Conservation (phyloP, 1,140 invertebrate species). For the Rhagoletis zephyria region DNA sequence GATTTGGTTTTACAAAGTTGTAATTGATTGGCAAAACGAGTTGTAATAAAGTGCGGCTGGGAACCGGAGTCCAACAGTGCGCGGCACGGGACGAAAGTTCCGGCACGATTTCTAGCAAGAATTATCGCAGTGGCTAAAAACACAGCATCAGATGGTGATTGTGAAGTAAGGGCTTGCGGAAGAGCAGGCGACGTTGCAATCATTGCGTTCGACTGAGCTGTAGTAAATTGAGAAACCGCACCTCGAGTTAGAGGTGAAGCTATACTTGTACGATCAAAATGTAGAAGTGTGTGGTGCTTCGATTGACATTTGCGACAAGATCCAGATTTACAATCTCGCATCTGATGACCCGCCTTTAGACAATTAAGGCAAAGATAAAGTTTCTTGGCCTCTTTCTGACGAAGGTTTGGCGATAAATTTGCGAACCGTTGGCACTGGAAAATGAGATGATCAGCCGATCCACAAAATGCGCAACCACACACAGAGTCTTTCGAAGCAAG, state of each 20-base stretch:
- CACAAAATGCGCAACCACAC: not conserved
- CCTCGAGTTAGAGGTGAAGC: not conserved
- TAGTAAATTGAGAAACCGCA: not conserved
- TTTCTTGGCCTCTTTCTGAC: not conserved
- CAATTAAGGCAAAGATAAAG: not conserved
- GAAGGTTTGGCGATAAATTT: not conserved
- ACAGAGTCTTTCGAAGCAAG: not conserved
- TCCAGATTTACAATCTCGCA: conserved; percentile 1
- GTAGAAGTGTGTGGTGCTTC: not conserved
- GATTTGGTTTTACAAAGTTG: conserved; percentile 21
- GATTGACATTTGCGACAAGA: not conserved
- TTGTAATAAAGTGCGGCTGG: conserved; percentile 48
- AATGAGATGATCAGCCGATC: not conserved
- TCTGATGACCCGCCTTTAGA: not conserved
- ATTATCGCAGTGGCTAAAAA: conserved; percentile 52
- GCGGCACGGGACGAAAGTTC: conserved; percentile 42
- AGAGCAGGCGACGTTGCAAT: not conserved
- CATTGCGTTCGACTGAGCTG: not conserved
- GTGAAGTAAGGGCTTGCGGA: not conserved
- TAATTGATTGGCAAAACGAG: conserved; percentile 24
- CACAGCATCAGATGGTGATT: conserved; percentile 10
- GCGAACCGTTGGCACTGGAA: not conserved
- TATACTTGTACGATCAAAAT: not conserved
- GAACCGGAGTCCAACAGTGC: conserved; percentile 54
- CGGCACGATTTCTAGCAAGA: conserved; percentile 49